Evolutionary conservation across 2,113 vertebrate genomes (phyloP).

Genomic region (Clarias batrachus): DNA sequence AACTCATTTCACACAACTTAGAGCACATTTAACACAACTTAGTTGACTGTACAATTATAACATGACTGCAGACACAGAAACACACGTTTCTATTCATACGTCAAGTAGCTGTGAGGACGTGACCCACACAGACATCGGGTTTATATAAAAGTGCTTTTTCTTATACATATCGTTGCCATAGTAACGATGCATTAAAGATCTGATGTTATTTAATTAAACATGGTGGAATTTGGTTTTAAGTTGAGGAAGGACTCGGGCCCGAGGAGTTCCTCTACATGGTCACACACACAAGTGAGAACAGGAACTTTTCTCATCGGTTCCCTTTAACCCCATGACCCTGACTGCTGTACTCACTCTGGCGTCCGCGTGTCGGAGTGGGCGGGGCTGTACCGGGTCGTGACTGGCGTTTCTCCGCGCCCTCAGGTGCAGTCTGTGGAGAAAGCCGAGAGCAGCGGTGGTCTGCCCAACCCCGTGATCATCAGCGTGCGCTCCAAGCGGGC

Average conservation of each 20-base stretch:
- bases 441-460: constrained; percentile 86
- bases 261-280: too few relatives aligned
- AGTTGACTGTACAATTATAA: too few relatives aligned
- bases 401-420: not conserved
- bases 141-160: not conserved
- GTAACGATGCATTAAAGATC: not conserved
- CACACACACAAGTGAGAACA: too few relatives aligned
- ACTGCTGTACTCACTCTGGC: not conserved
- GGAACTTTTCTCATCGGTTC: not conserved
- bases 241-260: not conserved
- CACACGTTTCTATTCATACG: too few relatives aligned
- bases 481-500: constrained; percentile 86
- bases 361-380: not conserved
- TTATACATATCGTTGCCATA: not conserved
- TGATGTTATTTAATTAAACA: not conserved
- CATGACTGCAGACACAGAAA: too few relatives aligned
- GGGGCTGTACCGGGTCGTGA: not conserved
- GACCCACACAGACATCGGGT: too few relatives aligned
- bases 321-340: not conserved
- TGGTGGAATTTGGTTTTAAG: not conserved
- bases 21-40: too few relatives aligned
- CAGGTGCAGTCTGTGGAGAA: constrained; percentile 93
- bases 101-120: too few relatives aligned
- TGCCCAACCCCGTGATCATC: constrained; percentile 89
- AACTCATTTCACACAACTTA: too few relatives aligned